phyloP scores from a whole-genome alignment of 2,113 vertebrate genomes.

The Mobula hypostoma region DNA sequence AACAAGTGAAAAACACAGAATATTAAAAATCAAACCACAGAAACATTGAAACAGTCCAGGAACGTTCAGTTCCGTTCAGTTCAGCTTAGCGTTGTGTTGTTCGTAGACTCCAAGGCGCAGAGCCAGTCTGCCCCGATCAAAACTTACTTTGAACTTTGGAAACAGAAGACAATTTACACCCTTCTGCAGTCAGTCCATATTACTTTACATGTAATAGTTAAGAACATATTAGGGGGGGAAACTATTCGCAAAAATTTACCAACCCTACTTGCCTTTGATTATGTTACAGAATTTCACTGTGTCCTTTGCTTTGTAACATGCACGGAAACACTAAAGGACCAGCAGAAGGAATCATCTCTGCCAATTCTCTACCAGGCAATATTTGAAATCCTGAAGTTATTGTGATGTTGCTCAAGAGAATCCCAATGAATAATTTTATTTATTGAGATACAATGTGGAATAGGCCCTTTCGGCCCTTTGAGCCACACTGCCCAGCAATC shows the following conservation, averaged over 20 bases:
- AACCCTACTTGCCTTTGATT: neutral
- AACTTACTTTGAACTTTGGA: neutral
- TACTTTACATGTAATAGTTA: neutral
- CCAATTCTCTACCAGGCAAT: too few species aligned
- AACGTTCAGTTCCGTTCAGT: too few species aligned
- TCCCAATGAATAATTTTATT: too few species aligned
- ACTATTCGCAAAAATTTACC: neutral
- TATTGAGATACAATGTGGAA: too few species aligned
- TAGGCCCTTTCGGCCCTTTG: too few species aligned
- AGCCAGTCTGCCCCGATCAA: too few species aligned
- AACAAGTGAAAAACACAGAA: too few species aligned
- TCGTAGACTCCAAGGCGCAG: too few species aligned
- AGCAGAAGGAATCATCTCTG: neutral
- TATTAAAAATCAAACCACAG: too few species aligned
- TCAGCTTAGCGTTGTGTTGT: too few species aligned
- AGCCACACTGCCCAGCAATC: too few species aligned
- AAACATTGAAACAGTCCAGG: too few species aligned
- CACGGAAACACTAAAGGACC: neutral
- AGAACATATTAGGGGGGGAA: neutral
- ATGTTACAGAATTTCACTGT: neutral
- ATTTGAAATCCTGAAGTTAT: neutral
- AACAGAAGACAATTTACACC: neutral
- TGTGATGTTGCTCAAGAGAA: neutral
- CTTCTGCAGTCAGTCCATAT: neutral
- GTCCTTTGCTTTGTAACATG: neutral